Conservation (phyloP, 1,140 invertebrate genomes). For the Pogonus chalceus region DNA sequence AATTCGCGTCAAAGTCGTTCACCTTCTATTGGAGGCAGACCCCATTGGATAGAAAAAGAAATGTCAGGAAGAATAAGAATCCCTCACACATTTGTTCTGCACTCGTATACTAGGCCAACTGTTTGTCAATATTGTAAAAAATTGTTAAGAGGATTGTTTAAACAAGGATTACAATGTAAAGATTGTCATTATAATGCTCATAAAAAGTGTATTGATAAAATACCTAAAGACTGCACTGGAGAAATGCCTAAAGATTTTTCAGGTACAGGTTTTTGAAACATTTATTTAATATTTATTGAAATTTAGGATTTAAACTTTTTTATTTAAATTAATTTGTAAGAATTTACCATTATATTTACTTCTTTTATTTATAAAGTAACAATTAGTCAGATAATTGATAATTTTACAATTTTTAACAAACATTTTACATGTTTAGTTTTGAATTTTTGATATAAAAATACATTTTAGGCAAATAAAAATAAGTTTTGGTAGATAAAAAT, state of each 20-base stretch:
- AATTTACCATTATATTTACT: too few relatives aligned
- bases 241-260: conserved; percentile 51
- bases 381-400: too few relatives aligned
- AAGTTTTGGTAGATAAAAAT: too few relatives aligned
- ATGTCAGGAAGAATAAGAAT: conserved; percentile 66
- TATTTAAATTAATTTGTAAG: too few relatives aligned
- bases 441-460: too few relatives aligned
- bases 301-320: too few relatives aligned
- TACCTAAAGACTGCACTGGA: conserved; percentile 92
- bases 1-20: conserved; percentile 43
- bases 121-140: conserved; percentile 94
- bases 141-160: conserved; percentile 87
- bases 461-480: too few relatives aligned
- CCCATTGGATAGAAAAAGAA: conserved; percentile 64
- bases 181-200: conserved; percentile 98
- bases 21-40: conserved; percentile 64
- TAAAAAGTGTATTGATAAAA: conserved; percentile 89
- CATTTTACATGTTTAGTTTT: too few relatives aligned
- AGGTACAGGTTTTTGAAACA: conserved; percentile 38
- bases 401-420: too few relatives aligned
- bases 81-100: conserved; percentile 83
- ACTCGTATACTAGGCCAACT: conserved; percentile 91
- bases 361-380: too few relatives aligned
- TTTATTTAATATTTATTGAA: too few relatives aligned
- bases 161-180: conserved; percentile 95